phyloP scores from a whole-genome alignment of 2,113 vertebrate species.

The Cairina moschata region DNA sequence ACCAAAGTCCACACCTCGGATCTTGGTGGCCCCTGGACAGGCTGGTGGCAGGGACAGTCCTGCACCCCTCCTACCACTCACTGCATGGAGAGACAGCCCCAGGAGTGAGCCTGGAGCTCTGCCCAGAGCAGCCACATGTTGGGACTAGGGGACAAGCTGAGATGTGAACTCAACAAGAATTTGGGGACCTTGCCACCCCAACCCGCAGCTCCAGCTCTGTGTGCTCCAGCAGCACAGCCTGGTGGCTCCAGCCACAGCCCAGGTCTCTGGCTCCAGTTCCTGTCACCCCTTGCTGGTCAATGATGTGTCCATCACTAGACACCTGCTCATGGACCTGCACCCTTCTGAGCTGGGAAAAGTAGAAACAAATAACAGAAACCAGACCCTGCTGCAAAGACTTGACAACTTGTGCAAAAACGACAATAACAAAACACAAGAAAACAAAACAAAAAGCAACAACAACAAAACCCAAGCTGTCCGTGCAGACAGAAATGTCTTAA shows the following conservation, averaged over 20 bases:
- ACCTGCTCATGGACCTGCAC: not conserved
- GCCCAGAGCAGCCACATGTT: not conserved
- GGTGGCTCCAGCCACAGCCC: not conserved
- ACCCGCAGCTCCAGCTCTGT: not conserved
- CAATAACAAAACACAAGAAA: not conserved
- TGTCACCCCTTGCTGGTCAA: not conserved
- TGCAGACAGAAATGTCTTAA: conserved; percentile 35
- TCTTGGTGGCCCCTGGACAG: not conserved
- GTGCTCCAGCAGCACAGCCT: not conserved
- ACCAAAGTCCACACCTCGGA: not conserved
- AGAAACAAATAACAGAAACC: not conserved
- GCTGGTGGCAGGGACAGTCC: not conserved
- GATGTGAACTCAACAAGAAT: not conserved
- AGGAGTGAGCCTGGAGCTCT: fast-evolving
- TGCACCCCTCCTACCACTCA: fast-evolving
- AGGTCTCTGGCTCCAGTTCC: not conserved
- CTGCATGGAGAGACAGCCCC: not conserved
- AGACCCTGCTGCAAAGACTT: not conserved
- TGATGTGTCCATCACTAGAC: not conserved
- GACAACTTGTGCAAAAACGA: not conserved
- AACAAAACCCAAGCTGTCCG: not conserved
- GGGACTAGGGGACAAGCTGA: fast-evolving
- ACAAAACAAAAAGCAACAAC: no score
- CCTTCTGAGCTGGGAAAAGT: not conserved
- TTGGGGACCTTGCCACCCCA: not conserved